Conservation (phyloP, 2,888 invertebrate genomes). For the Endomychus coccineus region DNA sequence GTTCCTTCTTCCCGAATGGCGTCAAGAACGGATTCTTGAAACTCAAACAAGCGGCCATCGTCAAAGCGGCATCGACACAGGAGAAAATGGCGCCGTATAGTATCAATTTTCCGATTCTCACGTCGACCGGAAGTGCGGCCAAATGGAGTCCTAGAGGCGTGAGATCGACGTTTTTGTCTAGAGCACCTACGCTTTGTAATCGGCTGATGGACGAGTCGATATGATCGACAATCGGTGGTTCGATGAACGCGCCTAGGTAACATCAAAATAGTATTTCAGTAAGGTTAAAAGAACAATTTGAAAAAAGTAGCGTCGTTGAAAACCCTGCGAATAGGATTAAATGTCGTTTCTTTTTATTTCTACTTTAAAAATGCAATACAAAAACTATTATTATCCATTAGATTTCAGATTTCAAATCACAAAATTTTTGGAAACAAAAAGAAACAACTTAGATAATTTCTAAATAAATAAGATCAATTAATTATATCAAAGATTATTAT, state of each 20-base stretch:
- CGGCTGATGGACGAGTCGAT: slow-evolving; percentile 62
- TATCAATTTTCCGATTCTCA: slow-evolving; percentile 86
- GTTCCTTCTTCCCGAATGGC: slow-evolving; percentile 64
- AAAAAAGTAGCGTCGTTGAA: no score
- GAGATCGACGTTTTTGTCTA: slow-evolving; percentile 65
- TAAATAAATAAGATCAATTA: no score
- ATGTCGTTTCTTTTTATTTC: no score
- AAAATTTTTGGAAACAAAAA: no score
- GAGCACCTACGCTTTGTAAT: slow-evolving; percentile 69
- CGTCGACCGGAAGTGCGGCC: slow-evolving; percentile 83
- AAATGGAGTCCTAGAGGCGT: slow-evolving; percentile 84
- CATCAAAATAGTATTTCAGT: no score
- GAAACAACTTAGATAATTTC: no score
- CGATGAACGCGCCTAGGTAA: slow-evolving; percentile 63
- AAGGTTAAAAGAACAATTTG: no score
- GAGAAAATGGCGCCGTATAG: slow-evolving; percentile 86
- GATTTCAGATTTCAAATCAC: no score
- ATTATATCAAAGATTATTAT: no score
- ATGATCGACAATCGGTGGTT: slow-evolving; percentile 63
- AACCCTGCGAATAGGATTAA: no score
- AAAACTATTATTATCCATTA: no score
- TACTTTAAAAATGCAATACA: no score
- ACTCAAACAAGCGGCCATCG: slow-evolving; percentile 79
- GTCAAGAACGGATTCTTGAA: slow-evolving; percentile 72
- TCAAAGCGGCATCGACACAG: slow-evolving; percentile 86